phyloP scores from a whole-genome alignment of 2,888 invertebrate species.

The Sialis fuliginosa region DNA sequence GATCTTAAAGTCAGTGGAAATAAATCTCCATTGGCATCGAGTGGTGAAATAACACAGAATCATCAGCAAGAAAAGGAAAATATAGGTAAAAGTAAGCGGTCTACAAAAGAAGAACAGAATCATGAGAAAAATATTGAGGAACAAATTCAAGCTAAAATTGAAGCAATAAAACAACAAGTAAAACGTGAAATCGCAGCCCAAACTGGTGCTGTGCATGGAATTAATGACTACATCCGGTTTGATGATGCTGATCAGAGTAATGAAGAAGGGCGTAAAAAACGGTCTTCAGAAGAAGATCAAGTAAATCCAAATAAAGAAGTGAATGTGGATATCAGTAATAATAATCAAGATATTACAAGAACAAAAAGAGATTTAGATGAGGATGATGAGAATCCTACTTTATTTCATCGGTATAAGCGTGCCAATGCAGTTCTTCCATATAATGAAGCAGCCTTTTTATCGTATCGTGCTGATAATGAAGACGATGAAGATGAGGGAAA shows the following conservation, averaged over 20 bases:
- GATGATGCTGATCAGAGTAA: background rate
- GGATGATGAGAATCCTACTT: conserved; percentile 16
- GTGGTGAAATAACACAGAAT: conserved; percentile 7
- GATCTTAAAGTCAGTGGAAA: conserved; percentile 17
- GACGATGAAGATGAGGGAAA: conserved; percentile 30
- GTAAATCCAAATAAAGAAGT: background rate
- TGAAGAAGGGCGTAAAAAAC: background rate
- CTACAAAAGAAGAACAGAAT: conserved; percentile 7
- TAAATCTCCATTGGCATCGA: conserved; percentile 14
- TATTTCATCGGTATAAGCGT: conserved; percentile 15
- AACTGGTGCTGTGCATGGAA: background rate
- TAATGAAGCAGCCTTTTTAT: conserved; percentile 24
- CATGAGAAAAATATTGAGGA: conserved; percentile 15
- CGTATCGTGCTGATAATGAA: conserved; percentile 22
- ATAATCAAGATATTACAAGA: conserved; percentile 15
- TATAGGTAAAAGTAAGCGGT: conserved; percentile 6
- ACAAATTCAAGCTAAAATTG: conserved; percentile 22
- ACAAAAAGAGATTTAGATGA: conserved; percentile 17
- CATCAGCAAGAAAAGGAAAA: conserved; percentile 8
- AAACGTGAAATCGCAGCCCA: conserved; percentile 15
- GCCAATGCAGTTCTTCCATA: conserved; percentile 22
- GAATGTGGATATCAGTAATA: conserved; percentile 1
- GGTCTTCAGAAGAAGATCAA: background rate
- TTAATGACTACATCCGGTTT: background rate
- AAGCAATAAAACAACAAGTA: conserved; percentile 23